A percentile compares a stretch with the other conserved stretches of the same genome.
These are phyloP conservation scores for Heterodera carotae DNA, from an alignment of 1,140 invertebrate species.

Conservation along the genomic window DNA sequence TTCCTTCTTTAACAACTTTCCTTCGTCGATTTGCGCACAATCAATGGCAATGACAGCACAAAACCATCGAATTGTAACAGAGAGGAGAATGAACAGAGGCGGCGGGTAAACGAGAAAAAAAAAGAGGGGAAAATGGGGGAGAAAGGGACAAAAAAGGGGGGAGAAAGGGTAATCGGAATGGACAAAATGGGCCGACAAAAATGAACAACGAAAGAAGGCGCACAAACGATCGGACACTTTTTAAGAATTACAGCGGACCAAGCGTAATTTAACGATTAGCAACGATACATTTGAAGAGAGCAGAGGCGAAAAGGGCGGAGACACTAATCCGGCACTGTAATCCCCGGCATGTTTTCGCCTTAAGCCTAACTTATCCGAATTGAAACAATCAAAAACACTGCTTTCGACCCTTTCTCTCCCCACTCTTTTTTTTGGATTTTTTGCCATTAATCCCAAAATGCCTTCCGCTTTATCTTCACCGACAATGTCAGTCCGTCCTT, in stretches of 20 bases:
- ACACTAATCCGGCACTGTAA: background rate
- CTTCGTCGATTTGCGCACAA: background rate
- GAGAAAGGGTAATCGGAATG: background rate
- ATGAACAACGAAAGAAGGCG: background rate
- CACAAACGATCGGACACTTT: background rate
- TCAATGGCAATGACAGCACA: background rate
- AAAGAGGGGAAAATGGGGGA: background rate
- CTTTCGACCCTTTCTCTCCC: too few relatives aligned
- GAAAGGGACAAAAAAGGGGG: too few relatives aligned
- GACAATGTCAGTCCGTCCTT: too few relatives aligned
- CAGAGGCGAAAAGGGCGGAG: background rate
- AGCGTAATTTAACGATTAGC: background rate
- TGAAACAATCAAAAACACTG: too few relatives aligned
- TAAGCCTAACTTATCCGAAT: background rate
- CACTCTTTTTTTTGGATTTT: too few relatives aligned
- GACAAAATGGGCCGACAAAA: background rate
- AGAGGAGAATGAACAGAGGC: too few relatives aligned
- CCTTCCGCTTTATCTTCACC: too few relatives aligned
- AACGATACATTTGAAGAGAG: too few relatives aligned
- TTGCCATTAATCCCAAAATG: too few relatives aligned
- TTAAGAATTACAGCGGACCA: background rate
- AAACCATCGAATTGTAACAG: background rate
- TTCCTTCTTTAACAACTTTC: background rate
- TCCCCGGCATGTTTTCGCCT: background rate
- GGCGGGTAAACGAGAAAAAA: too few relatives aligned